These are phyloP conservation scores for Pluvianellus socialis DNA, from an alignment of 2,113 vertebrate genomes.

Conservation along the genomic window DNA sequence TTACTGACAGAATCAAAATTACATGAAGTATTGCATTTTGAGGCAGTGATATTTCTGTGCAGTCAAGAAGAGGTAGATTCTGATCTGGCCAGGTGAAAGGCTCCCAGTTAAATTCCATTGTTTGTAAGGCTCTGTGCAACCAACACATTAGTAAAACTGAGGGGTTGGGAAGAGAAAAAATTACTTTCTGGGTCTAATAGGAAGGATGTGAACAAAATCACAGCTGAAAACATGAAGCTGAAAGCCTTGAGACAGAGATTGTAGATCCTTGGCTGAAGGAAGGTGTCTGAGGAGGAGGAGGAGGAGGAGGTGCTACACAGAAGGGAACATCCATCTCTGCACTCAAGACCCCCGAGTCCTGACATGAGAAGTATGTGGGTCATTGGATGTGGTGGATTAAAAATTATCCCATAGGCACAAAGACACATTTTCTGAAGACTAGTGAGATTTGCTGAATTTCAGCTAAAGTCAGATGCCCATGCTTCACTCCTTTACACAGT, in stretches of 20 bases:
- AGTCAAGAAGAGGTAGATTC: not conserved
- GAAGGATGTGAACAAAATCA: not conserved
- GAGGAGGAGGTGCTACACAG: not conserved
- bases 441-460: not conserved
- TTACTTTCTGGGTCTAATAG: not conserved
- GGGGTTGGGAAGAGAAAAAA: not conserved
- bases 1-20: slow-evolving; percentile 39
- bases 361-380: not conserved
- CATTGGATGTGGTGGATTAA: not conserved
- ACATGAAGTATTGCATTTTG: not conserved
- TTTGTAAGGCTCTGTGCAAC: not conserved
- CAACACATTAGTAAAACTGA: not conserved
- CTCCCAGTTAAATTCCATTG: not conserved
- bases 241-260: not conserved
- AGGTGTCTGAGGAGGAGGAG: not conserved
- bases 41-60: not conserved
- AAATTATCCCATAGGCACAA: not conserved
- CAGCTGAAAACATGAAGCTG: not conserved
- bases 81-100: not conserved
- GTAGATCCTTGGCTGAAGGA: not conserved
- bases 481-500: not conserved
- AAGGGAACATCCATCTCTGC: not conserved
- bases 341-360: not conserved
- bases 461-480: not conserved
- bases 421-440: not conserved